Percentiles rank a stretch among this genome's conserved stretches.
Conservation (phyloP, 2,797 vertebrate genomes). For the Pantherophis vulpinus region DNA sequence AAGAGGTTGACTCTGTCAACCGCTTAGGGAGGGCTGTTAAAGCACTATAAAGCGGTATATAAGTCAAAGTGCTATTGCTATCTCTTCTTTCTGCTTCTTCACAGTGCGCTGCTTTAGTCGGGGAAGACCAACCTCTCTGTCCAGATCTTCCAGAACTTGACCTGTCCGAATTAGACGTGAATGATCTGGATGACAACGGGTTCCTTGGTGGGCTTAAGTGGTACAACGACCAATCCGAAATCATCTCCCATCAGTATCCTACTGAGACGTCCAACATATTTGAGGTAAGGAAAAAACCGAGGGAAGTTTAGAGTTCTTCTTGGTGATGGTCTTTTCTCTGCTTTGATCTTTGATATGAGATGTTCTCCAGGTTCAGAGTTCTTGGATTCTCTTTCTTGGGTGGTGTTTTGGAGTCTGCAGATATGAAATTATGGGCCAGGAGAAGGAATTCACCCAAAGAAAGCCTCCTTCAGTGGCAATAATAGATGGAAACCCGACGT, state of each 20-base stretch:
- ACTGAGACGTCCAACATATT: conserved; percentile 94
- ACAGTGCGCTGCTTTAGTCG: conserved; percentile 98
- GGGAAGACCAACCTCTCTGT: conserved; percentile 99
- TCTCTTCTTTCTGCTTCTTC: conserved; percentile 51
- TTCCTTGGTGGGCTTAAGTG: conserved; percentile 98
- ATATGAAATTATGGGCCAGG: not conserved
- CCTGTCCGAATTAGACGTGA: conserved; percentile 98
- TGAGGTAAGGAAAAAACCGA: conserved; percentile 81
- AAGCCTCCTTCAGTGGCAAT: not conserved
- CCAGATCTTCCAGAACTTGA: conserved; percentile 98
- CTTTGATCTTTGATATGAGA: not conserved
- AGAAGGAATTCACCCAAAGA: too few relatives aligned
- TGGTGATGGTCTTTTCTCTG: not conserved
- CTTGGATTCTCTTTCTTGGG: not conserved
- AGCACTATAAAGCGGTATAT: too few relatives aligned
- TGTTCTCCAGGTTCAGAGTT: not conserved
- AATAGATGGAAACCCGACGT: not conserved
- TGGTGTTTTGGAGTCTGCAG: not conserved
- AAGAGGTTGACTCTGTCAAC: too few relatives aligned
- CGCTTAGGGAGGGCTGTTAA: too few relatives aligned
- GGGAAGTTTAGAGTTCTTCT: not conserved
- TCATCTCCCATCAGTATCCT: conserved; percentile 97
- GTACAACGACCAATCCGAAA: conserved; percentile 99
- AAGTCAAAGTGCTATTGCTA: too few relatives aligned
- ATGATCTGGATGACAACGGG: conserved; percentile 96